Conservation (phyloP, 2,888 invertebrate genomes). For the Leucoptera coffeella region DNA sequence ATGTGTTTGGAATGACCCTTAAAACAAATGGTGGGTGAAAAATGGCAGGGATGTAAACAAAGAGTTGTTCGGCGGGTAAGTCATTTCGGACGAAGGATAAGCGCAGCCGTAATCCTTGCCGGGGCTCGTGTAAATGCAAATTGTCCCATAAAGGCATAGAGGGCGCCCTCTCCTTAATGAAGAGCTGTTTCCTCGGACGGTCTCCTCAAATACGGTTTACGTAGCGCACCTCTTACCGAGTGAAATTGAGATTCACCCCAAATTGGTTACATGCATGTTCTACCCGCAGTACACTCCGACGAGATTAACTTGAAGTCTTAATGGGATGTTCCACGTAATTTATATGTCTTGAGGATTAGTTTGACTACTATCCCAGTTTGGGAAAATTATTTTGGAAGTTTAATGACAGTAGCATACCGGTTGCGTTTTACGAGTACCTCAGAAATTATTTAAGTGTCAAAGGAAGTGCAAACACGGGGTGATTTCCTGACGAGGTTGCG, state of each 20-base stretch:
- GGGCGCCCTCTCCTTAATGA: slow-evolving; percentile 29
- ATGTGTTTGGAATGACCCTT: slow-evolving; percentile 29
- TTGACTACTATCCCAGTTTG: too few species aligned
- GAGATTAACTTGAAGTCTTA: too few species aligned
- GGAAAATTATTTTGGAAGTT: too few species aligned
- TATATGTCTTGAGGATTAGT: too few species aligned
- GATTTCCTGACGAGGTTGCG: too few species aligned
- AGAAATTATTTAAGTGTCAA: too few species aligned
- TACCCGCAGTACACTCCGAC: too few species aligned
- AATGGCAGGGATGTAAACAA: slow-evolving; percentile 43
- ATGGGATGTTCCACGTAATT: too few species aligned
- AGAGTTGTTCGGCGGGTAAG: slow-evolving; percentile 33
- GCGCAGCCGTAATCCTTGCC: slow-evolving; percentile 47
- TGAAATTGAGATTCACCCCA: slow-evolving; percentile 4
- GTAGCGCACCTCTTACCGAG: slow-evolving; percentile 7
- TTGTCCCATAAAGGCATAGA: slow-evolving; percentile 47
- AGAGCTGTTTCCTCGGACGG: slow-evolving; percentile 37
- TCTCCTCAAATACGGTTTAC: slow-evolving; percentile 15
- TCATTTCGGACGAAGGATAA: slow-evolving; percentile 46
- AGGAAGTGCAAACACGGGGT: too few species aligned
- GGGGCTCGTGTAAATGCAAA: slow-evolving; percentile 52
- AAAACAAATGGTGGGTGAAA: slow-evolving; percentile 43
- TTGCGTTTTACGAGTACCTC: too few species aligned
- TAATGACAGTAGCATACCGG: too few species aligned
- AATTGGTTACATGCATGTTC: slow-evolving; percentile 3